phyloP scores from a whole-genome alignment of 2,888 invertebrate species.

The Malachius bipustulatus region DNA sequence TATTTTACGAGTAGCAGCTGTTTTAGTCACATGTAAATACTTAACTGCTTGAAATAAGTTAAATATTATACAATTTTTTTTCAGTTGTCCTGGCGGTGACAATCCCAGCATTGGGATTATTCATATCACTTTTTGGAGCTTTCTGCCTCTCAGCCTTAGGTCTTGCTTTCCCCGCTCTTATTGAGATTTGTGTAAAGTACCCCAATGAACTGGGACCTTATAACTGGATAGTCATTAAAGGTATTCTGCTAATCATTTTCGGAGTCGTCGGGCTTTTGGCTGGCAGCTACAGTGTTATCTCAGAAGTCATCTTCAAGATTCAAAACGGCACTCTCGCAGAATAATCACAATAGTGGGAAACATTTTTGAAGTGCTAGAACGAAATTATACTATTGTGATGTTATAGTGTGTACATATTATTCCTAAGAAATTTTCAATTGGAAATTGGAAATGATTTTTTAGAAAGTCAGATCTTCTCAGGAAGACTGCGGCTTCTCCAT shows the following conservation, averaged over 20 bases:
- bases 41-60: not conserved
- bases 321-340: no score
- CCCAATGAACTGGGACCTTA: constrained; percentile 44
- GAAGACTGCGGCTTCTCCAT: no score
- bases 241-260: constrained; percentile 40
- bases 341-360: no score
- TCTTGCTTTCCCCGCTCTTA: constrained; percentile 61
- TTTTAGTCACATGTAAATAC: constrained; percentile 36
- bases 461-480: no score
- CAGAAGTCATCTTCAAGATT: constrained; percentile 40
- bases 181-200: constrained; percentile 62
- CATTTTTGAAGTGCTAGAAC: no score
- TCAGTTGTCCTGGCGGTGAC: constrained; percentile 61
- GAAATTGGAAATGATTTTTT: no score
- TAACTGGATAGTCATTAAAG: constrained; percentile 38
- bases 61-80: no score
- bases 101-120: constrained; percentile 57
- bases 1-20: constrained; percentile 31
- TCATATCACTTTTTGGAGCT: constrained; percentile 67
- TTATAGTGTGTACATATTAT: no score
- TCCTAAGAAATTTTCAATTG: no score
- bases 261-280: constrained; percentile 43
- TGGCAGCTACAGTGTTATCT: constrained; percentile 45
- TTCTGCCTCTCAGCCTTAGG: constrained; percentile 61
- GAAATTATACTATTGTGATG: no score